phyloP scores from a whole-genome alignment of 2,113 vertebrate genomes.

The Pholis gunnellus region DNA sequence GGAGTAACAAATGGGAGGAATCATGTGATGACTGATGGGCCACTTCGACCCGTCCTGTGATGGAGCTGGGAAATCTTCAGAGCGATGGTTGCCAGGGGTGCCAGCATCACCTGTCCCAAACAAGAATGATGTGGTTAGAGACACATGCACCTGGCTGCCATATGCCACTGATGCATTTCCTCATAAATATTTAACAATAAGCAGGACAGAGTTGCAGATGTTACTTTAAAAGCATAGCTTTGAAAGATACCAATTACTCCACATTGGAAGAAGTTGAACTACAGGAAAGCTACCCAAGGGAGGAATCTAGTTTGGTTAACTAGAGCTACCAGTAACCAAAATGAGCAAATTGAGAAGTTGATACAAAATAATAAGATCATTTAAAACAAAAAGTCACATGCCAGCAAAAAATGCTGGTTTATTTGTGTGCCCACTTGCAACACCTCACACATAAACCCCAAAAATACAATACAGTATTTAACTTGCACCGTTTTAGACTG shows the following conservation, averaged over 20 bases:
- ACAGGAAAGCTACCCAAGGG: background rate
- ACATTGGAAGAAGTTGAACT: background rate
- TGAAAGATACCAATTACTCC: background rate
- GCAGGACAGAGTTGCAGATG: background rate
- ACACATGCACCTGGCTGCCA: slow-evolving; percentile 8
- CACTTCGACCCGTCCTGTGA: slow-evolving; percentile 88
- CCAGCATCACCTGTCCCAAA: slow-evolving; percentile 89
- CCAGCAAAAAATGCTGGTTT: too few species aligned
- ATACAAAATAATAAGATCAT: background rate
- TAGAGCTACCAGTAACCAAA: too few species aligned
- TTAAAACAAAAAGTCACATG: background rate
- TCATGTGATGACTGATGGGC: slow-evolving; percentile 94
- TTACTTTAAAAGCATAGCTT: background rate
- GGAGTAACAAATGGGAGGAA: background rate
- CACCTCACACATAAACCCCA: too few species aligned
- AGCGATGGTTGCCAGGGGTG: slow-evolving; percentile 92
- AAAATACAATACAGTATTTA: too few species aligned
- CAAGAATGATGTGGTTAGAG: slow-evolving; percentile 17
- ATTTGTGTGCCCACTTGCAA: too few species aligned
- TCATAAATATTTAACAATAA: slow-evolving; percentile 7
- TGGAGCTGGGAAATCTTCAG: slow-evolving; percentile 94
- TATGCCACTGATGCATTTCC: slow-evolving; percentile 8
- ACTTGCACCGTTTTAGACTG: too few species aligned
- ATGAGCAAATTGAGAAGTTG: background rate
- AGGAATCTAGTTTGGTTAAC: background rate